Evolutionary conservation across 2,113 vertebrate genomes (phyloP), one percentile per base, ranked within the genome.

Genomic region (Proterorhinus semilunaris): DNA sequence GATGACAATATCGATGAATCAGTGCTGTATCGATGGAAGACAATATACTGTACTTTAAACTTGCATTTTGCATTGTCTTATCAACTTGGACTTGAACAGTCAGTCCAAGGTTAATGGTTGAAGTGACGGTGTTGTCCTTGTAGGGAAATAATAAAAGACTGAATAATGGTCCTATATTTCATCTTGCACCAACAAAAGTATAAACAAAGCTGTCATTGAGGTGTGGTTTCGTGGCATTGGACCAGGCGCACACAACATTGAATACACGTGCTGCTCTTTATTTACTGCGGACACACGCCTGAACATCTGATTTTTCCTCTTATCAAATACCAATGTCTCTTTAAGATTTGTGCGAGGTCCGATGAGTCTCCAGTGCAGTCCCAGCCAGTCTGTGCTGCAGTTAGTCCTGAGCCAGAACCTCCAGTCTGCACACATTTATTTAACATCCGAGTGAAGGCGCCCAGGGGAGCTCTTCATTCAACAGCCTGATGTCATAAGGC

Each of bases 401-500:
- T 72, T n/a, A 10, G 44, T 43, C 76, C 66, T 65, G 78, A 46
- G 11, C 61, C 74, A 44, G 10, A 42, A 21, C 61, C 2, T 65
- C 1, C 62, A 42, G 57, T 58, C 61, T 61, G 42, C 63, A 69
- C 12, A 54, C 27, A 53, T 7, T 50, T 42, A 50, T 65, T n/a
- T 59, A 76, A 17, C 53, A 74, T 77, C 73, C 52, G 63, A 80
- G 71, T 16, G 53, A 79, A 76, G 43, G 65, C 62, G 51, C 69
- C 67, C 78, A 0, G 7, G 52, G 65, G 69, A 84, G 43, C 42
- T 36, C 68, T 44, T 62, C 54, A 55, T 82, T 72, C 52, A 74
- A 73, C 45, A 74, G 65, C 65, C 69, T 83, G 72, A 81, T 84
- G 75, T 87, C 76, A 81, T 72, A 57, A 70, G 0, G 1, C 65